Percentiles rank a stretch among this genome's conserved stretches.
Evolutionary conservation across 2,797 vertebrate genomes (phyloP).

Genomic region (Pteronotus mesoamericanus): DNA sequence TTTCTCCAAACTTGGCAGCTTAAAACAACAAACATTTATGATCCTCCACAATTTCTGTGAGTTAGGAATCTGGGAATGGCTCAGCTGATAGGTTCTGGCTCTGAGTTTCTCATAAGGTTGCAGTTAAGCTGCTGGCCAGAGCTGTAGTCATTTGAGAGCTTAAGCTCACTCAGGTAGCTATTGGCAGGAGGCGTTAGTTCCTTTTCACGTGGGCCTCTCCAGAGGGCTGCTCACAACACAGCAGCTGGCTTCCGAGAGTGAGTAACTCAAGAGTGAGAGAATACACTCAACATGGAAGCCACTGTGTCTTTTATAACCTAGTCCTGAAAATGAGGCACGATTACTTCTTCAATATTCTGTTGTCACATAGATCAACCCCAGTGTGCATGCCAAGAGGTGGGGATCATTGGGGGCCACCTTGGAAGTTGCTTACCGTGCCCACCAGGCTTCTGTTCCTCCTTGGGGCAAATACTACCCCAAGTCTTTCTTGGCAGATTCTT

Average conservation of each 20-base stretch:
- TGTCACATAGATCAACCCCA: background rate
- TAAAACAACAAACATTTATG: background rate
- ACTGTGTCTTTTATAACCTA: background rate
- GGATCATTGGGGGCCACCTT: background rate
- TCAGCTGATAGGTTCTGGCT: background rate
- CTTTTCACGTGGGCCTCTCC: fast-evolving
- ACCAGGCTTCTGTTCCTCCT: background rate
- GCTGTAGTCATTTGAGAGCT: background rate
- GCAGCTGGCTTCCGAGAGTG: background rate
- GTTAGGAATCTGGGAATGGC: background rate
- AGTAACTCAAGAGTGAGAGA: background rate
- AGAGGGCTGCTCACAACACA: too few relatives aligned
- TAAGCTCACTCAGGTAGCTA: background rate
- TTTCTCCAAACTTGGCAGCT: background rate
- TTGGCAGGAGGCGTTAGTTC: background rate
- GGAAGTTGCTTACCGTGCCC: background rate
- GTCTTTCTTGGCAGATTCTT: background rate
- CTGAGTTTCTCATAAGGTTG: background rate
- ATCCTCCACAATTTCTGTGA: background rate
- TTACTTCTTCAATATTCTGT: background rate
- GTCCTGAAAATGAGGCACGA: background rate
- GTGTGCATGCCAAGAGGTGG: background rate
- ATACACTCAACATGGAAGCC: background rate
- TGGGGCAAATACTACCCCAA: background rate
- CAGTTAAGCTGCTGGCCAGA: background rate